Conservation (phyloP, 2,113 vertebrate genomes). For the Paradisaea rubra region DNA sequence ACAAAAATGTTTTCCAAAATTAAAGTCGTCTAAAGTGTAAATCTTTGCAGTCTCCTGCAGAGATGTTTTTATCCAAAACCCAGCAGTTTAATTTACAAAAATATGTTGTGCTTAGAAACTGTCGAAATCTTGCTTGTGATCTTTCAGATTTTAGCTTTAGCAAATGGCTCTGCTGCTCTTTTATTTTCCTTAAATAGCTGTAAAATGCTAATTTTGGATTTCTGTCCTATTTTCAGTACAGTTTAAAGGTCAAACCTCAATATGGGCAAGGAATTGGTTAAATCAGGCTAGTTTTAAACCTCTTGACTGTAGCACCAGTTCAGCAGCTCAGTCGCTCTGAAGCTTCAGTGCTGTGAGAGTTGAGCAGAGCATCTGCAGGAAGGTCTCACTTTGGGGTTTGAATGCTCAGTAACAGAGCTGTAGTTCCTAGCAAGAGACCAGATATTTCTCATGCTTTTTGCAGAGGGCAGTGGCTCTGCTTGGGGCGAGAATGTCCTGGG, state of each 20-base stretch:
- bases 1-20: slow-evolving; percentile 1
- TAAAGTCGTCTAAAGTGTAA: not conserved
- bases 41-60: not conserved
- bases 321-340: not conserved
- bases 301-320: not conserved
- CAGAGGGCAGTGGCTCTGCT: not conserved
- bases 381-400: not conserved
- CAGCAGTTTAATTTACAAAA: not conserved
- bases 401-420: not conserved
- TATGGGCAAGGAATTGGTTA: not conserved
- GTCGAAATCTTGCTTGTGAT: not conserved
- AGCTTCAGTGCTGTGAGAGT: not conserved
- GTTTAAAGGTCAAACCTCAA: not conserved
- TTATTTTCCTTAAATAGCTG: not conserved
- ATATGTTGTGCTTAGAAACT: not conserved
- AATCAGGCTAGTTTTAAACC: not conserved
- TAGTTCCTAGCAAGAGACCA: not conserved
- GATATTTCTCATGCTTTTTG: not conserved
- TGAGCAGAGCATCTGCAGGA: not conserved
- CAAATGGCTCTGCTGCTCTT: not conserved
- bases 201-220: not conserved
- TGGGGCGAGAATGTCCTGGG: not conserved
- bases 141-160: not conserved
- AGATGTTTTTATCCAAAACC: not conserved
- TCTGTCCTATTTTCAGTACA: not conserved